phyloP scores from a whole-genome alignment of 2,113 vertebrate genomes.

The Amia ocellicauda region DNA sequence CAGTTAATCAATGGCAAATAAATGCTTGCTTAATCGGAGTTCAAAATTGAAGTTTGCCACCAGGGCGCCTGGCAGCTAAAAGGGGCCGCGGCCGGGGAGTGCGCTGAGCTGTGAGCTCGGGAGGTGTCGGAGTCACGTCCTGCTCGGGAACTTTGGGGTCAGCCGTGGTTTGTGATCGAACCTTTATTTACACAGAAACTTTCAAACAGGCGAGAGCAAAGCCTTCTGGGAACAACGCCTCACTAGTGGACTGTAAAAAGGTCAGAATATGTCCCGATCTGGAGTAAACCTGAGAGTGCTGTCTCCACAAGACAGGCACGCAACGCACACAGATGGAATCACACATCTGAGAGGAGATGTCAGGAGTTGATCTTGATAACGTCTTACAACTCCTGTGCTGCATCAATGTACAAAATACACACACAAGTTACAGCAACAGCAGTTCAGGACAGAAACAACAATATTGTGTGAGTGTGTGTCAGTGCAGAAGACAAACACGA shows the following conservation, averaged over 20 bases:
- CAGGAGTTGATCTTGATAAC: too few relatives aligned
- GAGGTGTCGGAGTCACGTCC: slow-evolving; percentile 8
- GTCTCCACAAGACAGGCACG: not conserved
- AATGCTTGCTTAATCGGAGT: slow-evolving; percentile 13
- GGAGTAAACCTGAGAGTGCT: not conserved
- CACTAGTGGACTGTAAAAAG: not conserved
- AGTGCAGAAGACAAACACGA: too few relatives aligned
- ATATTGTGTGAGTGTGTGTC: too few relatives aligned
- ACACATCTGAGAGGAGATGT: too few relatives aligned
- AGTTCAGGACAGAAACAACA: too few relatives aligned
- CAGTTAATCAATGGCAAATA: slow-evolving; percentile 16
- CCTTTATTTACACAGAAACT: too few relatives aligned
- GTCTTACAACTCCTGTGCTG: too few relatives aligned
- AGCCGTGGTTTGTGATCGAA: too few relatives aligned
- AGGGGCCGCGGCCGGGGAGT: slow-evolving; percentile 25
- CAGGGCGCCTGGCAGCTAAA: slow-evolving; percentile 3
- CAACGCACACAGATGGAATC: too few relatives aligned
- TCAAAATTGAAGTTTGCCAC: not conserved
- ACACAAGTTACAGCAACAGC: too few relatives aligned
- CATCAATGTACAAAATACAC: too few relatives aligned
- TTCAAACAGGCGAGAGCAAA: too few relatives aligned
- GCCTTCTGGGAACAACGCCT: not conserved
- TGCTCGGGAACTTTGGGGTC: slow-evolving; percentile 9
- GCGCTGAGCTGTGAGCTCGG: slow-evolving; percentile 23
- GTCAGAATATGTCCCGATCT: not conserved